phyloP scores from a whole-genome alignment of 2,113 vertebrate genomes.

The Halichoerus grypus region DNA sequence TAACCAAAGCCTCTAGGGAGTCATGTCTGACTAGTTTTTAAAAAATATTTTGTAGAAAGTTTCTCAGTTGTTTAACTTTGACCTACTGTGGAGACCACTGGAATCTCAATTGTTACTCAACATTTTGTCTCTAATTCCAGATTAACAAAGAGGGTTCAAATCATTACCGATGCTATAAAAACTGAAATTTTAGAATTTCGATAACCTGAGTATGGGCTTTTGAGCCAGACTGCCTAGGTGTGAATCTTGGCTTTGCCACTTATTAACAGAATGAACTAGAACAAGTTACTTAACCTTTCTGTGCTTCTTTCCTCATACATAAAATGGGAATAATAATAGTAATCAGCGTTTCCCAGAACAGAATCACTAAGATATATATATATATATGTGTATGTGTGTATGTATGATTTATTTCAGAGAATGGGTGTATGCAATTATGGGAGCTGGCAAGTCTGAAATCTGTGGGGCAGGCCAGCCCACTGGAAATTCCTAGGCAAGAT shows the following conservation, averaged over 20 bases:
- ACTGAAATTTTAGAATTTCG: constrained; percentile 22
- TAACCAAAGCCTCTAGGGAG: background rate
- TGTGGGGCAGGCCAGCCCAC: background rate
- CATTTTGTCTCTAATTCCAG: constrained; percentile 60
- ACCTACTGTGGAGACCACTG: constrained; percentile 57
- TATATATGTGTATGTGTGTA: background rate
- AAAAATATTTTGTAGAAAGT: constrained; percentile 77
- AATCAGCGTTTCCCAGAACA: constrained; percentile 13
- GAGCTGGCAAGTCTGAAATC: background rate
- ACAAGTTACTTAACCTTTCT: background rate
- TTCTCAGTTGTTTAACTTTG: constrained; percentile 73
- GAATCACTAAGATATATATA: background rate
- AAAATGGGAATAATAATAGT: background rate
- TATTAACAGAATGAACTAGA: background rate
- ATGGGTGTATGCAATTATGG: background rate
- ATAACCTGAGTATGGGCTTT: background rate
- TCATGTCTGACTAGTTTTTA: constrained; percentile 73
- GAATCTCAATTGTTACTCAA: constrained; percentile 73
- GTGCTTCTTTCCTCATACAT: background rate
- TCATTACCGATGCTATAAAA: background rate
- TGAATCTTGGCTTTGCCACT: background rate
- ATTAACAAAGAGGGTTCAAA: constrained; percentile 57
- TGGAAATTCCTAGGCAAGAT: background rate
- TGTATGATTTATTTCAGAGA: constrained; percentile 1
- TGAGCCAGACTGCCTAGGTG: background rate